Percentiles rank a stretch among this genome's conserved stretches.
These are phyloP conservation scores for Eristalinus sepulchralis DNA, from an alignment of 2,888 invertebrate species.

Conservation along the genomic window DNA sequence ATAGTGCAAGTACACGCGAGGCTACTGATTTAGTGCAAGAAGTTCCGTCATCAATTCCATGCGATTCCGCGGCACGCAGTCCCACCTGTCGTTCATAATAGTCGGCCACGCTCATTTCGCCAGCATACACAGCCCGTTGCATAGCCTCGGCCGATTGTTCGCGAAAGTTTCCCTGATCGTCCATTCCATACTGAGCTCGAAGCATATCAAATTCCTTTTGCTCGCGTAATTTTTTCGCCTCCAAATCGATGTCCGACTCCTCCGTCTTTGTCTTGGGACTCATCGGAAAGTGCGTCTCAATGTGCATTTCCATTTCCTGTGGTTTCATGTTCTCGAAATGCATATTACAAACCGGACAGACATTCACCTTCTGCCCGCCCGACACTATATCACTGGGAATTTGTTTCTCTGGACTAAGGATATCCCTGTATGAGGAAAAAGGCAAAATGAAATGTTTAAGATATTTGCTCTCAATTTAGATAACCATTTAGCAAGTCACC, in stretches of 20 bases:
- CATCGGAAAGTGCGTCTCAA: slow-evolving; percentile 89
- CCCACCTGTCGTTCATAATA: slow-evolving; percentile 92
- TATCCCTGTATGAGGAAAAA: slow-evolving; percentile 72
- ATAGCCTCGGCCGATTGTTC: slow-evolving; percentile 89
- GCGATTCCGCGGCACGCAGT: slow-evolving; percentile 87
- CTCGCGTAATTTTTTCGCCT: slow-evolving; percentile 87
- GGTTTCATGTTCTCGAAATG: slow-evolving; percentile 78
- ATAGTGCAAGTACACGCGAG: slow-evolving; percentile 73
- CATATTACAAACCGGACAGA: slow-evolving; percentile 82
- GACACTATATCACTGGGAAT: slow-evolving; percentile 74
- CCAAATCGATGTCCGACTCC: slow-evolving; percentile 82
- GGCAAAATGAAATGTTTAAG: neutral
- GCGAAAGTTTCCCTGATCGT: slow-evolving; percentile 90
- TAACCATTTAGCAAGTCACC: slow-evolving; percentile 85
- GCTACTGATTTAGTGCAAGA: slow-evolving; percentile 87
- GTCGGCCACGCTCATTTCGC: slow-evolving; percentile 91
- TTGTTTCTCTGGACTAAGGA: slow-evolving; percentile 74
- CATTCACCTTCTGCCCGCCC: slow-evolving; percentile 75
- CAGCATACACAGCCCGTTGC: slow-evolving; percentile 91
- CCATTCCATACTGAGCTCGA: slow-evolving; percentile 93
- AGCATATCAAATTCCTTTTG: slow-evolving; percentile 91
- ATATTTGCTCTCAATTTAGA: slow-evolving; percentile 74
- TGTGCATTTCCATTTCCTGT: slow-evolving; percentile 86
- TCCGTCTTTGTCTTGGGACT: slow-evolving; percentile 71
- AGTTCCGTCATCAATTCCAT: slow-evolving; percentile 90